These are phyloP conservation scores for Misgurnus anguillicaudatus DNA, from an alignment of 2,113 vertebrate species.

Conservation along the genomic window DNA sequence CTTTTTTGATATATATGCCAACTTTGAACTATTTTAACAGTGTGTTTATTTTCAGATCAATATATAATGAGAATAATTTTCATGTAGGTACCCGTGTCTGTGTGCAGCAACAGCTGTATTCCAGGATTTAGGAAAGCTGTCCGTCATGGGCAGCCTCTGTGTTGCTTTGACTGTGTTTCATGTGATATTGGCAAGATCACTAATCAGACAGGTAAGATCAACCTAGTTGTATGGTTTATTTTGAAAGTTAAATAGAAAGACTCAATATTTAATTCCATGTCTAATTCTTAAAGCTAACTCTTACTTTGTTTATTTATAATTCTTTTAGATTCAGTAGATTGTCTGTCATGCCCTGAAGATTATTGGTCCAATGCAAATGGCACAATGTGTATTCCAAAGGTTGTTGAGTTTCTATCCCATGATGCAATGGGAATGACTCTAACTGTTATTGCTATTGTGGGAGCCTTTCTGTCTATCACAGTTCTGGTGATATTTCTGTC, in stretches of 20 bases:
- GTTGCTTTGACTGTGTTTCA: constrained; percentile 81
- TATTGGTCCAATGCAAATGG: constrained; percentile 56
- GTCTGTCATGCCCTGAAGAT: constrained; percentile 54
- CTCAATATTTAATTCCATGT: not conserved
- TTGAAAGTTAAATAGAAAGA: not conserved
- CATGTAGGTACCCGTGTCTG: constrained; percentile 68
- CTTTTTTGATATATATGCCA: too few species aligned
- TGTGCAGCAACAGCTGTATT: constrained; percentile 74
- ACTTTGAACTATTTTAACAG: not conserved
- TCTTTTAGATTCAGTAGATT: constrained; percentile 57
- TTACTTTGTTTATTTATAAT: not conserved
- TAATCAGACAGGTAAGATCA: constrained; percentile 73
- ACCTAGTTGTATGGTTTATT: not conserved
- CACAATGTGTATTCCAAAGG: constrained; percentile 56
- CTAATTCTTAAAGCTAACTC: not conserved
- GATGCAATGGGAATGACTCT: constrained; percentile 60
- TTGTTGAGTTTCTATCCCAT: constrained; percentile 56
- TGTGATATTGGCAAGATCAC: constrained; percentile 79
- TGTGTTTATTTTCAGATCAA: not conserved
- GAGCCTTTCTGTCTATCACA: constrained; percentile 49
- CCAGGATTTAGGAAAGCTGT: constrained; percentile 76
- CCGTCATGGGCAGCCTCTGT: constrained; percentile 74
- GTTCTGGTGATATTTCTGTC: constrained; percentile 56
- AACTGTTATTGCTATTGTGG: constrained; percentile 54
- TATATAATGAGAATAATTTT: not conserved